phyloP scores from a whole-genome alignment of 1,140 invertebrate species.

The Drosophila simulans region DNA sequence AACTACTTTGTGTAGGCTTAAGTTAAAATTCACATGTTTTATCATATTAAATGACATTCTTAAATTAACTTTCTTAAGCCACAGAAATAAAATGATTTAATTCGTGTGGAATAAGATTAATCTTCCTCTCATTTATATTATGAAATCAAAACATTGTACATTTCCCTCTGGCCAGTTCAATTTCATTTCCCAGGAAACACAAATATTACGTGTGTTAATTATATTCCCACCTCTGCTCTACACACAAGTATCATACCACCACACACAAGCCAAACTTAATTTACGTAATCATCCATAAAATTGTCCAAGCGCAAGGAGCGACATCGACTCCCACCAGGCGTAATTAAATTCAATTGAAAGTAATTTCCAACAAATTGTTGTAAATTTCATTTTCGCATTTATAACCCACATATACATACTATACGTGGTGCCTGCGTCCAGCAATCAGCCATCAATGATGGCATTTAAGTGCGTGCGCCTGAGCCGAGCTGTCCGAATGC shows the following conservation, averaged over 20 bases:
- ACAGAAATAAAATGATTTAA: too few relatives aligned
- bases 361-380: constrained; percentile 75
- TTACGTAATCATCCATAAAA: constrained; percentile 61
- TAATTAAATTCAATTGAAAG: constrained; percentile 77
- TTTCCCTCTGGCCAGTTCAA: not conserved
- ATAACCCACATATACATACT: constrained; percentile 13
- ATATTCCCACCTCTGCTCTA: constrained; percentile 18
- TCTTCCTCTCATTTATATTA: not conserved
- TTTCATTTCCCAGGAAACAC: not conserved
- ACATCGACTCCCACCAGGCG: constrained; percentile 31
- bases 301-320: constrained; percentile 23
- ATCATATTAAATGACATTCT: too few relatives aligned
- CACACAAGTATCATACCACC: constrained; percentile 19
- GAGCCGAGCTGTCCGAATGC: constrained; percentile 32
- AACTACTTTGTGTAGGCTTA: too few relatives aligned
- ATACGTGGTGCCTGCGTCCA: not conserved
- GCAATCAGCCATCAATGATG: constrained; percentile 45
- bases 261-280: constrained; percentile 53
- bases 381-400: constrained; percentile 71
- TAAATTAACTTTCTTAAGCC: too few relatives aligned
- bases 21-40: too few relatives aligned
- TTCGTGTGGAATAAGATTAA: not conserved
- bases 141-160: not conserved
- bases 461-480: constrained; percentile 49
- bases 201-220: constrained; percentile 30